Percentiles rank a stretch among this genome's conserved stretches.
Conservation (phyloP, 2,888 invertebrate species). For the Helicoverpa assulta region DNA sequence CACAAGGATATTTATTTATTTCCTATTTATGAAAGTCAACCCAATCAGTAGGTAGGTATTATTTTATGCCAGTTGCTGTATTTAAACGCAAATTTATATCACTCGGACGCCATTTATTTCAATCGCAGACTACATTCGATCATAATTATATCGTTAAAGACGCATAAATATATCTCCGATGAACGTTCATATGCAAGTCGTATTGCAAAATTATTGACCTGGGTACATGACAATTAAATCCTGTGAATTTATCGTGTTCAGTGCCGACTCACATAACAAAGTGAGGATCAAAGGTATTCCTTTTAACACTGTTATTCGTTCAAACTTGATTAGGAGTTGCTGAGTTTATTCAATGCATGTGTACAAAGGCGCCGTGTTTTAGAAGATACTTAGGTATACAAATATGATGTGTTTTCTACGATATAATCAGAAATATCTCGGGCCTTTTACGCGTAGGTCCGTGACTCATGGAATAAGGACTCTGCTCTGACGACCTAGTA, state of each 20-base stretch:
- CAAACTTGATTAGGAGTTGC: conserved; percentile 53
- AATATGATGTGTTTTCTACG: not conserved
- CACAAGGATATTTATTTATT: not conserved
- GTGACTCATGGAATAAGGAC: conserved; percentile 34
- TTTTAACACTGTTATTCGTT: conserved; percentile 60
- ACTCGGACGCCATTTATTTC: conserved; percentile 39
- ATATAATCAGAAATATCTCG: conserved; percentile 19
- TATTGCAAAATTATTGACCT: conserved; percentile 73
- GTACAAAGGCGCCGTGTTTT: conserved; percentile 26
- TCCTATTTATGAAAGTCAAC: not conserved
- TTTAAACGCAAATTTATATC: conserved; percentile 35
- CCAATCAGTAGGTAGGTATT: conserved; percentile 3
- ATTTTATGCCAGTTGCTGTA: conserved; percentile 18
- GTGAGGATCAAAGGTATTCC: conserved; percentile 73
- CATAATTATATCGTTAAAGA: conserved; percentile 58
- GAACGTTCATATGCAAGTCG: conserved; percentile 67
- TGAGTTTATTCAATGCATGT: conserved; percentile 44
- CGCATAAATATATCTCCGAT: conserved; percentile 66
- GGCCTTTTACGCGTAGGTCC: conserved; percentile 16
- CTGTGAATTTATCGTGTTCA: conserved; percentile 72
- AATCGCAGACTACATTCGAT: conserved; percentile 45
- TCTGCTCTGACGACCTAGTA: conserved; percentile 23
- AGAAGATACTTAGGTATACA: not conserved
- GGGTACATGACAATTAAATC: conserved; percentile 70
- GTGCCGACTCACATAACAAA: conserved; percentile 66